phyloP scores from a whole-genome alignment of 2,113 vertebrate genomes.

The Oreochromis niloticus region DNA sequence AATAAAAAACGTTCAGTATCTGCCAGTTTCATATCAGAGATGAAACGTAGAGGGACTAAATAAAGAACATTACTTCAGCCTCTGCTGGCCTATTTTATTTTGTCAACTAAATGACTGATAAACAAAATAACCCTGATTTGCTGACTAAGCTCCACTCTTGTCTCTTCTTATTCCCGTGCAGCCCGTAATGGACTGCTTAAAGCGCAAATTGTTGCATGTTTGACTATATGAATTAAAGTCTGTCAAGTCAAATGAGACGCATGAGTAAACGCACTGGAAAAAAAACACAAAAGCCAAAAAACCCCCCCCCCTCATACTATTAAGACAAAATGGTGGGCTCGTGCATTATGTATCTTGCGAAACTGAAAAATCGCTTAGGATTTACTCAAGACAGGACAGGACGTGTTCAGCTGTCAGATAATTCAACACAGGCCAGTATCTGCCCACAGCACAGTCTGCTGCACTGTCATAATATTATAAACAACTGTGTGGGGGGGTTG shows the following conservation, averaged over 20 bases:
- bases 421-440: background rate
- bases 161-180: background rate
- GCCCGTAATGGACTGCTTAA: background rate
- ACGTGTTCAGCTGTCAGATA: background rate
- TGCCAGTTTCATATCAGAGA: background rate
- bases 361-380: background rate
- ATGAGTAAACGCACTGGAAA: background rate
- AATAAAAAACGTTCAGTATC: background rate
- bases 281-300: background rate
- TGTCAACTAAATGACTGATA: background rate
- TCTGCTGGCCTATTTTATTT: background rate
- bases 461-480: background rate
- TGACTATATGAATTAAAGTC: background rate
- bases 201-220: background rate
- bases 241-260: background rate
- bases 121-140: background rate
- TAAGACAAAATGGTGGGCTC: slow-evolving; percentile 40
- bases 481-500: background rate
- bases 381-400: background rate
- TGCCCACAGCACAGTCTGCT: background rate
- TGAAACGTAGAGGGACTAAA: background rate
- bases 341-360: background rate
- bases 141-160: background rate
- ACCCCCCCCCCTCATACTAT: background rate
- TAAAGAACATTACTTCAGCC: background rate